These are phyloP conservation scores for Xenopus borealis DNA, from an alignment of 2,113 vertebrate genomes.

Conservation along the genomic window DNA sequence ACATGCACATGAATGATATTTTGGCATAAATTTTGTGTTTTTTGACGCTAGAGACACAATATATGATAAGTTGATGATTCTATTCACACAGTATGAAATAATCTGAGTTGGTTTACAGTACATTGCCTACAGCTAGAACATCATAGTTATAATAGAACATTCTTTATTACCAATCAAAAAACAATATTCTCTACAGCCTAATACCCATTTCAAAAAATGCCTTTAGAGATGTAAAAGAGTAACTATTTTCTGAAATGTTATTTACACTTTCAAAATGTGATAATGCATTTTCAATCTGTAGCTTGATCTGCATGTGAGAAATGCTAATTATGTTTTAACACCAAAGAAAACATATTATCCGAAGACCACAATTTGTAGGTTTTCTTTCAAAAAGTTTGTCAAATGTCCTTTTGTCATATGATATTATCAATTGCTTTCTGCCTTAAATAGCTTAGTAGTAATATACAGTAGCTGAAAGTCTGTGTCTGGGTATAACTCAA, in stretches of 20 bases:
- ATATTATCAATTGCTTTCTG: neutral
- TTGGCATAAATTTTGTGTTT: too few relatives aligned
- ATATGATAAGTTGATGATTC: neutral
- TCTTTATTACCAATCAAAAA: conserved; percentile 37
- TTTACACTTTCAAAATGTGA: conserved; percentile 43
- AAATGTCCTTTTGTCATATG: conserved; percentile 3
- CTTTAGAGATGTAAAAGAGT: conserved; percentile 30
- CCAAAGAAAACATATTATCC: conserved; percentile 19
- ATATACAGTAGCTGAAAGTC: too few relatives aligned
- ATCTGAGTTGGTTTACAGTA: conserved; percentile 1
- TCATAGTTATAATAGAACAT: conserved; percentile 23
- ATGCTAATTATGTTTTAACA: conserved; percentile 43
- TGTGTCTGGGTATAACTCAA: too few relatives aligned
- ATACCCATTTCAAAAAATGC: conserved; percentile 25
- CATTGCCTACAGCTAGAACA: conserved; percentile 9
- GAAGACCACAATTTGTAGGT: conserved; percentile 15
- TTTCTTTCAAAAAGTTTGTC: neutral
- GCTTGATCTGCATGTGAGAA: conserved; percentile 41
- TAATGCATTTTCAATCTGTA: conserved; percentile 42
- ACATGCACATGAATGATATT: too few relatives aligned
- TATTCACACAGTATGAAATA: neutral
- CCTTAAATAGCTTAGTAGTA: too few relatives aligned
- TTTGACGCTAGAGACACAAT: too few relatives aligned
- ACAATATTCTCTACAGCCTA: conserved; percentile 28
- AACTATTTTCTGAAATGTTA: conserved; percentile 45